Evolutionary conservation across 2,797 vertebrate genomes (phyloP).

Genomic region (Sebastiscus albofasciatus): DNA sequence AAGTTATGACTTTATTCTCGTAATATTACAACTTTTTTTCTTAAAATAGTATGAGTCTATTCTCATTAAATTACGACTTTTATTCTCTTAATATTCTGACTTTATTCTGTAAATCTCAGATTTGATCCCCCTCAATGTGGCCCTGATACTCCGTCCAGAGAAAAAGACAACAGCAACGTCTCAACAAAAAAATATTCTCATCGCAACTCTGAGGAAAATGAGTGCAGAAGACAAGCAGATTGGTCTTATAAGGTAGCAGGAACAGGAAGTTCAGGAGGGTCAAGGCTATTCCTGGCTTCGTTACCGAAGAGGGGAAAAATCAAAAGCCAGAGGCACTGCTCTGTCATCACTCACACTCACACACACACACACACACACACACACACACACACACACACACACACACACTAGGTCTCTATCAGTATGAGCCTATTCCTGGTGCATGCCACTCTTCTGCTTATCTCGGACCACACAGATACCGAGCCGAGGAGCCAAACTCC

Average conservation of each 20-base stretch:
- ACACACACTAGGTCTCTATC: slow-evolving; percentile 30
- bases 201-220: not conserved
- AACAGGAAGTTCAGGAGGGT: not conserved
- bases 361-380: slow-evolving; percentile 12
- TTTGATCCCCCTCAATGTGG: no score
- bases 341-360: slow-evolving; percentile 26
- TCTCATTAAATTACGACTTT: no score
- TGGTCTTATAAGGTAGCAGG: slow-evolving; percentile 16
- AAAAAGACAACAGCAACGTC: not conserved
- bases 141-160: not conserved
- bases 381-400: slow-evolving; percentile 17
- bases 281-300: slow-evolving; percentile 51
- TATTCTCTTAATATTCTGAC: no score
- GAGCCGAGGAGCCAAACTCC: not conserved
- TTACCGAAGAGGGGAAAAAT: slow-evolving; percentile 38
- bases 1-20: no score
- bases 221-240: not conserved
- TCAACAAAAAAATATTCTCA: not conserved
- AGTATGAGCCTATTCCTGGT: slow-evolving; percentile 61
- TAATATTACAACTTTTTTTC: no score
- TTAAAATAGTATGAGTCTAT: no score
- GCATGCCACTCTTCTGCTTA: slow-evolving; percentile 38
- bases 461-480: slow-evolving; percentile 46
- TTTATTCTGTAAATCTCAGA: no score
- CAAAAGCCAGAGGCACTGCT: slow-evolving; percentile 5